Conservation (phyloP, 2,888 invertebrate species). For the Drosophila mulleri region DNA sequence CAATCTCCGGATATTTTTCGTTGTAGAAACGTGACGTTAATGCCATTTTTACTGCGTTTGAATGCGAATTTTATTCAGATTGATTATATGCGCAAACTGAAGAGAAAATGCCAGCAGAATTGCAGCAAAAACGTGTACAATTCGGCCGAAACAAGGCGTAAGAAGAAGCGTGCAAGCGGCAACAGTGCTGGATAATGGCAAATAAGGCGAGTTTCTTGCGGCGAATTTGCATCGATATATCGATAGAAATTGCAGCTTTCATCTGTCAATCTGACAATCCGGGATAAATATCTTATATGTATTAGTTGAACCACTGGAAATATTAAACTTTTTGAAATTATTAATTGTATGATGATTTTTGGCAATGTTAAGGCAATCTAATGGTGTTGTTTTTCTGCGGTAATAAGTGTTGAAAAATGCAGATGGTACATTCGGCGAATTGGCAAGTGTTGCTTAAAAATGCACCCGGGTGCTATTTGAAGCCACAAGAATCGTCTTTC, state of each 20-base stretch:
- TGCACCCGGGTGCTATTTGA: slow-evolving; percentile 14
- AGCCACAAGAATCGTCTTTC: not conserved
- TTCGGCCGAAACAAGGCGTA: slow-evolving; percentile 51
- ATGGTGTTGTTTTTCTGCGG: not conserved
- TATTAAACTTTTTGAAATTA: not conserved
- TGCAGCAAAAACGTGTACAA: slow-evolving; percentile 81
- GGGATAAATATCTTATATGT: no score
- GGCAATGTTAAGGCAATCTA: not conserved
- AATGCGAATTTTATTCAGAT: slow-evolving; percentile 11
- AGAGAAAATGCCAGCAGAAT: slow-evolving; percentile 40
- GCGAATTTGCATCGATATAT: slow-evolving; percentile 37
- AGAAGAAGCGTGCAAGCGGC: slow-evolving; percentile 57
- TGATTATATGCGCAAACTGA: slow-evolving; percentile 23
- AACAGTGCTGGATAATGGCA: slow-evolving; percentile 42
- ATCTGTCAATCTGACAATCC: not conserved
- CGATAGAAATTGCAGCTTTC: slow-evolving; percentile 11
- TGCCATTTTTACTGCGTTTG: slow-evolving; percentile 87
- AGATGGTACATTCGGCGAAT: slow-evolving; percentile 43
- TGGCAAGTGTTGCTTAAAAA: slow-evolving; percentile 49
- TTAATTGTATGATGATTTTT: not conserved
- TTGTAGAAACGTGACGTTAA: slow-evolving; percentile 98
- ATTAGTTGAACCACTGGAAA: not conserved
- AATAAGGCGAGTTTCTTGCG: slow-evolving; percentile 17
- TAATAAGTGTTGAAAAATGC: slow-evolving; percentile 34
- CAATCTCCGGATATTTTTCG: slow-evolving; percentile 98